Evolutionary conservation across 2,113 vertebrate genomes (phyloP).

Genomic region (Xyrauchen texanus): DNA sequence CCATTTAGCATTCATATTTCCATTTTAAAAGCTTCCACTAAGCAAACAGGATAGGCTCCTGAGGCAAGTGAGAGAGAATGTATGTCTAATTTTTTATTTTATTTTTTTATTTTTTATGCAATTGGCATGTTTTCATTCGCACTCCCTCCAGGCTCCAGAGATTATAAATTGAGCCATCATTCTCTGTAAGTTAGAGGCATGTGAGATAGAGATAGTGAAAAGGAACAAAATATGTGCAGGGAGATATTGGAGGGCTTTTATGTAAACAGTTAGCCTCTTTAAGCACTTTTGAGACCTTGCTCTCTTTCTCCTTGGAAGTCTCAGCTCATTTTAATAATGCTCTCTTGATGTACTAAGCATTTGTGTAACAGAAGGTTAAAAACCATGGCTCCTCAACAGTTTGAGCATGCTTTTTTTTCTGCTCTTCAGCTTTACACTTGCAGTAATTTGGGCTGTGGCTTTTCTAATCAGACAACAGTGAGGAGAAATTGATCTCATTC

Average conservation of each 20-base stretch:
- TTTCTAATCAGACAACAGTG: conserved; percentile 22
- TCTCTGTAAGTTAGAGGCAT: conserved; percentile 23
- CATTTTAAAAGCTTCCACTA: conserved; percentile 13
- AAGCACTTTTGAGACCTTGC: conserved; percentile 23
- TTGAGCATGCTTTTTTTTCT: conserved; percentile 14
- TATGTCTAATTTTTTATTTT: no score
- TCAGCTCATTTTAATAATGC: conserved; percentile 48
- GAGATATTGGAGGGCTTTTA: conserved; percentile 47
- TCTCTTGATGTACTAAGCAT: conserved; percentile 40
- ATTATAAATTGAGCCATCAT: conserved; percentile 57
- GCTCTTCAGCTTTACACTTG: neutral
- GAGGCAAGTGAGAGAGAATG: neutral
- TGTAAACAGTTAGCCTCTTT: conserved; percentile 48
- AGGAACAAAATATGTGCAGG: neutral
- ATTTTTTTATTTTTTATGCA: conserved; percentile 27
- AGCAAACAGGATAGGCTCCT: conserved; percentile 1
- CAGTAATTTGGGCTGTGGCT: neutral
- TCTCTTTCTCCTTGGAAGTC: conserved; percentile 34
- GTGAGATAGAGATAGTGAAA: conserved; percentile 21
- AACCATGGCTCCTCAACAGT: neutral
- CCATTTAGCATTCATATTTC: conserved; percentile 16
- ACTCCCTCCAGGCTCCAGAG: conserved; percentile 31
- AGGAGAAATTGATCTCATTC: conserved; percentile 33
- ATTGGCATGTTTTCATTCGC: conserved; percentile 42
- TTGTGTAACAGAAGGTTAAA: conserved; percentile 43